Base-by-base conservation (phyloP, 1,140 invertebrate species). In the Lepidurus packardi region DNA sequence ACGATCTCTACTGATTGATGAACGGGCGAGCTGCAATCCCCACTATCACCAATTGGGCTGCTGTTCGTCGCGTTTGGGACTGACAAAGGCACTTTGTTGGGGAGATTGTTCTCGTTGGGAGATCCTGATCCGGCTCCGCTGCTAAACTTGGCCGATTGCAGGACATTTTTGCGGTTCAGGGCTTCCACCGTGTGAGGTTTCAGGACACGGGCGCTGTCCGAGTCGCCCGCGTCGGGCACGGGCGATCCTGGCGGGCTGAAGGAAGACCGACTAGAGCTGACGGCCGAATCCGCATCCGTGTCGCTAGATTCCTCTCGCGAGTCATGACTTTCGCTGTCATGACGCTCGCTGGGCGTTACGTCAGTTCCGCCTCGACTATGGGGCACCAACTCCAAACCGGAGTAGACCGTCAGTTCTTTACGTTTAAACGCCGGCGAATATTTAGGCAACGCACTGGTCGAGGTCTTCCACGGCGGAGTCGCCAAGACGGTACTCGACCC, bases 341-440 rank as follows among this genome's bases (percentile, higher is more conserved):
- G 73, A 34, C 43, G 82, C 65, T 81, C 81, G 16, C 82, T 76
- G n/a, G 75, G 3, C 42, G 47, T 41, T 45, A 16, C 7, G 43
- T 77, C 16, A 43, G 73, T 80, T 73, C 80, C 24, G 80, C 44
- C 83, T 84, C 47, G 84, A 85, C n/a, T 24, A 78, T 45, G 75
- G 85, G 84, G 47, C 87, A 34, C 34, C 34, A 34, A 34, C 34
- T 34, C 34, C 34, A 34, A 34, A 34, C 87, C 81, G 76, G 44
- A 81, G 82, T 91, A 91, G 5, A 92, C 88, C 79, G 92, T 88
- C 24, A 93, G 84, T 65, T 88, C 89, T 85, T 92, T 92, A 77
- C 92, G 84, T 83, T 94, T 94, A 82, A 93, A 93, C 1, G 92
- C 92, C 42, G 92, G 92, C 1, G 92, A 93, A 86, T 93, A 94